Conservation (phyloP, 2,797 vertebrate genomes). For the Aphelocoma californica region DNA sequence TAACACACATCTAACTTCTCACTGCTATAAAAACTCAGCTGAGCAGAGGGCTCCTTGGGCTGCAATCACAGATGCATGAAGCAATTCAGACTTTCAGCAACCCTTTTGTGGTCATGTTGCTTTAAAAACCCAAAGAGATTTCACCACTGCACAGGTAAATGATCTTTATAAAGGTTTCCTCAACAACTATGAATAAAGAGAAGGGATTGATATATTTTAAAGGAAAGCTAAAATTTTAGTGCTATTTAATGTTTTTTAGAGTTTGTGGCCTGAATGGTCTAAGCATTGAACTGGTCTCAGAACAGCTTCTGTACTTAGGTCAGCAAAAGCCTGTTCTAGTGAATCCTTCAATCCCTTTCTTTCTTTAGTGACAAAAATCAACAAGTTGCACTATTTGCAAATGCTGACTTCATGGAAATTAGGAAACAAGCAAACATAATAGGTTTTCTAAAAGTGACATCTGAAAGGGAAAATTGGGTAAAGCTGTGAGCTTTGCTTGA, state of each 20-base stretch:
- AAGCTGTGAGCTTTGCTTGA: neutral
- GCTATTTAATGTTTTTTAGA: neutral
- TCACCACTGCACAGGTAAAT: neutral
- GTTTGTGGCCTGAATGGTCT: neutral
- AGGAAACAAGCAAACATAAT: neutral
- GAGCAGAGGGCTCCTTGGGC: rapidly evolving
- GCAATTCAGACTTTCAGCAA: neutral
- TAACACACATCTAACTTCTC: neutral
- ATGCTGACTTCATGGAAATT: neutral
- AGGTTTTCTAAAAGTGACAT: neutral
- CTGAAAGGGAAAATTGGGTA: neutral
- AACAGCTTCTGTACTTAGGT: neutral
- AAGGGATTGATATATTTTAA: neutral
- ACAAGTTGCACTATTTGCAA: neutral
- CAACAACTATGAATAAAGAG: neutral
- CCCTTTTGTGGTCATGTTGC: neutral
- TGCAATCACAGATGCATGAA: neutral
- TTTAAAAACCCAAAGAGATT: neutral
- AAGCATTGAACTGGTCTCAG: neutral
- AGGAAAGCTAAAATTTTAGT: neutral
- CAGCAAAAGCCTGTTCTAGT: neutral
- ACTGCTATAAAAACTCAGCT: neutral
- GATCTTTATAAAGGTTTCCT: neutral
- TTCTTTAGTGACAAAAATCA: neutral
- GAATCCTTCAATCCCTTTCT: neutral